A percentile compares a stretch with the other conserved stretches of the same genome.
Conservation (phyloP, 2,888 invertebrate species). For the Deilephila porcellus region DNA sequence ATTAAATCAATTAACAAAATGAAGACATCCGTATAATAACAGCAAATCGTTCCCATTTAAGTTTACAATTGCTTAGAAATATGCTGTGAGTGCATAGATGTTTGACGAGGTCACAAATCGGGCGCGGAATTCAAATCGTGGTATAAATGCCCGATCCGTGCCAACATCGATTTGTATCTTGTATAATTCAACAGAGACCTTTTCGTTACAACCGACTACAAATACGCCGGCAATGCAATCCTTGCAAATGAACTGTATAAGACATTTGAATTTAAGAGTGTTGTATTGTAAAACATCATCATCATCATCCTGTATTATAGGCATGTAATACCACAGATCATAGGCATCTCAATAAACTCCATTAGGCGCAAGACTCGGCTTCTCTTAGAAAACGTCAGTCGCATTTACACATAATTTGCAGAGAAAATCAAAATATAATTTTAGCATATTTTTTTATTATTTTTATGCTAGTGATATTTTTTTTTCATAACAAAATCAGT, state of each 20-base stretch:
- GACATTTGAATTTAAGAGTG: background rate
- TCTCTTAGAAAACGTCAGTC: too few species aligned
- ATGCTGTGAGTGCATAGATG: conserved; percentile 3
- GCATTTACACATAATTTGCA: too few species aligned
- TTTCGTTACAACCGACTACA: conserved; percentile 12
- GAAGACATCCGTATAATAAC: conserved; percentile 13
- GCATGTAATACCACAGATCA: too few species aligned
- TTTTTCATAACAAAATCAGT: too few species aligned
- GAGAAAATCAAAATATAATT: too few species aligned
- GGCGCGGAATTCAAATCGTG: conserved; percentile 49
- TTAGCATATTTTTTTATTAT: too few species aligned
- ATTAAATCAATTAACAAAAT: conserved; percentile 1
- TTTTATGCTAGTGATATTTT: too few species aligned
- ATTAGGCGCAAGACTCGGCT: too few species aligned
- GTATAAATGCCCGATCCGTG: conserved; percentile 49
- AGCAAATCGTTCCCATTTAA: conserved; percentile 12
- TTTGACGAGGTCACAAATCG: conserved; percentile 41
- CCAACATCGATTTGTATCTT: conserved; percentile 49
- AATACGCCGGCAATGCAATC: background rate
- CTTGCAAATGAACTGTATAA: background rate
- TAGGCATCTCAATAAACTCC: too few species aligned
- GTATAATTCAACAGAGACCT: conserved; percentile 37
- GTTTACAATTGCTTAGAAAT: conserved; percentile 9
- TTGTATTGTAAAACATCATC: background rate
- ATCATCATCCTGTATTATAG: background rate